Evolutionary conservation across 2,797 vertebrate species (phyloP), one percentile per base, ranked within the genome.

Genomic region (Artibeus jamaicensis): DNA sequence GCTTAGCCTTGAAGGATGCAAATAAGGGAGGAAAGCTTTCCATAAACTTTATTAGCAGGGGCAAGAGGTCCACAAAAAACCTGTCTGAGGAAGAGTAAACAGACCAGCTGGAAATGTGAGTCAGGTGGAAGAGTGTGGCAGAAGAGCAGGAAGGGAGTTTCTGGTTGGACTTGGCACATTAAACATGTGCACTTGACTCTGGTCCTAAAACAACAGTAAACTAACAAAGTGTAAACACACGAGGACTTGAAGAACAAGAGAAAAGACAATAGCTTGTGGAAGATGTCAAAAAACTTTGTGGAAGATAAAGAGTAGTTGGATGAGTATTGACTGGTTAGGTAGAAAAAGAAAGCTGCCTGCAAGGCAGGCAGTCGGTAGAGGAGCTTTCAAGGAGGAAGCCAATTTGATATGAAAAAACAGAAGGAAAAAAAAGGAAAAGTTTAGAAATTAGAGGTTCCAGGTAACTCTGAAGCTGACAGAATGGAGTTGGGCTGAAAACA

Each of bases 171-270:
- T 73, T 76, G 83, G 76, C 76, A 90, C 44, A 68, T 94, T 83
- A 86, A 94, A 57, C 34, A 29, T 37, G 88, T 22, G 57, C 26
- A 29, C 65, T 74, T 96, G 85, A 71, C 48, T 91, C 50, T 59
- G 12, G 68, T 89, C 77, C 84, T 86, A 91, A 93, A 68, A 92
- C 65, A 81, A 95, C 62, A 86, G 26, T 42, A 89, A 78, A 79
- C 57, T 77, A 65, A 68, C 85, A 76, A 96, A 74, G 44, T 86
- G 24, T 89, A 85, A 88, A 78, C 76, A 70, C 91, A 93, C 70
- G 71, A 95, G 29, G 18, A 77, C 70, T 84, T 3, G 32, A 73
- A 78, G 46, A 93, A 83, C 14, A 48, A 91, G 57, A 89, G 55
- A 68, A 81, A 68, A 94, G 65, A 84, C 9, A 70, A 67, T 59